A percentile compares a stretch with the other conserved stretches of the same genome.
These are phyloP conservation scores for Sepiola atlantica DNA, from an alignment of 2,888 invertebrate genomes.

Conservation along the genomic window DNA sequence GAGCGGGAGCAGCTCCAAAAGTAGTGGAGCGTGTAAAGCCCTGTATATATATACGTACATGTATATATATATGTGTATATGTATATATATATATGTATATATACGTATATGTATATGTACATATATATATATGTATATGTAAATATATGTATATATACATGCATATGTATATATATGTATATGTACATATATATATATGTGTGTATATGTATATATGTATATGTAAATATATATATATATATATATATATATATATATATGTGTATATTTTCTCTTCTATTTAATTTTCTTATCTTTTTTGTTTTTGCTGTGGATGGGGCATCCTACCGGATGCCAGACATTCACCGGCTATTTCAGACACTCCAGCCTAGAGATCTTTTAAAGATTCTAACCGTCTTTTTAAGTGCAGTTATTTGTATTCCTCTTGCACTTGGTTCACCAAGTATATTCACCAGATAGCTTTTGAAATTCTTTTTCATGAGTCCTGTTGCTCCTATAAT, in stretches of 20 bases:
- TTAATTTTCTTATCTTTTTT: too few relatives aligned
- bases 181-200: not conserved
- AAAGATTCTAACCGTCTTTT: not conserved
- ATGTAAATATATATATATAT: not conserved
- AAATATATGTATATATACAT: not conserved
- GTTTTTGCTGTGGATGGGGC: too few relatives aligned
- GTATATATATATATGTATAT: not conserved
- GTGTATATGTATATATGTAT: not conserved
- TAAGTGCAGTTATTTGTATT: not conserved
- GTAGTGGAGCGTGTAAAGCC: not conserved
- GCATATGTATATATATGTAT: not conserved
- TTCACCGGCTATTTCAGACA: too few relatives aligned
- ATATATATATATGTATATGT: not conserved
- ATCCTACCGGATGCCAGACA: too few relatives aligned
- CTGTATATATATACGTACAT: not conserved
- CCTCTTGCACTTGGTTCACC: too few relatives aligned
- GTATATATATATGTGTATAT: slow-evolving; percentile 6
- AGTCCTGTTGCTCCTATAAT: not conserved
- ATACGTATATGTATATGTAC: not conserved
- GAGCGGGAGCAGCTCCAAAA: too few relatives aligned
- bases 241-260: not conserved
- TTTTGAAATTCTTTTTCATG: too few relatives aligned
- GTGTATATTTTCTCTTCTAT: not conserved
- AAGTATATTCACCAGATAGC: too few relatives aligned
- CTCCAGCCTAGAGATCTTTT: not conserved